Percentiles rank a stretch among this genome's conserved stretches.
Conservation (phyloP, 2,113 vertebrate species). For the Nettapus auritus region DNA sequence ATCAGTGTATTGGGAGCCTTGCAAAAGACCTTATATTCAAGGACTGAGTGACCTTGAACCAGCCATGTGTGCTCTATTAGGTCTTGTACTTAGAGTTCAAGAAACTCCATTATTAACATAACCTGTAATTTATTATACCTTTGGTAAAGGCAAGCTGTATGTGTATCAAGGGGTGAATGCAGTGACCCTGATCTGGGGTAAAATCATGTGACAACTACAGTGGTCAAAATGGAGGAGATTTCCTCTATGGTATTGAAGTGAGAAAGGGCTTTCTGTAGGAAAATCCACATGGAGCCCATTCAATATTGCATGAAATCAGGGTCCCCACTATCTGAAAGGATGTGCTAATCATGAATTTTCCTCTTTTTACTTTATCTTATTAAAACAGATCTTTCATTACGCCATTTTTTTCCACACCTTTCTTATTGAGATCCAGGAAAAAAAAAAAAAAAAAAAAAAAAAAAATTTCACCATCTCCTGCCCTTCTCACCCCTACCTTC, state of each 20-base stretch:
- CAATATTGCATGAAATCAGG: accelerated
- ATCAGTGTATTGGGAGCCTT: not conserved
- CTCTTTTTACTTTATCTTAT: not conserved
- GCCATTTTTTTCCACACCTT: not conserved
- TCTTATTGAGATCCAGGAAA: not conserved
- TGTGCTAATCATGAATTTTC: not conserved
- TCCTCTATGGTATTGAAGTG: not conserved
- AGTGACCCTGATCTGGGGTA: not conserved
- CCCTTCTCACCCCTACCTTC: accelerated
- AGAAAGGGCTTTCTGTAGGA: not conserved
- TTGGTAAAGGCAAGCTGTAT: not conserved
- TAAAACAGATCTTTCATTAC: not conserved
- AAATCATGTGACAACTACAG: not conserved
- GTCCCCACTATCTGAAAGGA: not conserved
- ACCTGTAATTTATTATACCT: not conserved
- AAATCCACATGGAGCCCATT: accelerated
- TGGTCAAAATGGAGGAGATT: not conserved
- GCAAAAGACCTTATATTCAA: not conserved
- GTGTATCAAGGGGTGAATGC: not conserved
- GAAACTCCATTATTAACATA: not conserved
- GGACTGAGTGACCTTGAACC: not conserved
- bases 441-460: not conserved
- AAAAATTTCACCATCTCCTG: not conserved
- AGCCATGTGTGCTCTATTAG: not conserved
- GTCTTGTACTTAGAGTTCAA: accelerated